Percentiles rank a stretch among this genome's conserved stretches.
Evolutionary conservation across 2,113 vertebrate species (phyloP).

Genomic region (Tinamus guttatus): DNA sequence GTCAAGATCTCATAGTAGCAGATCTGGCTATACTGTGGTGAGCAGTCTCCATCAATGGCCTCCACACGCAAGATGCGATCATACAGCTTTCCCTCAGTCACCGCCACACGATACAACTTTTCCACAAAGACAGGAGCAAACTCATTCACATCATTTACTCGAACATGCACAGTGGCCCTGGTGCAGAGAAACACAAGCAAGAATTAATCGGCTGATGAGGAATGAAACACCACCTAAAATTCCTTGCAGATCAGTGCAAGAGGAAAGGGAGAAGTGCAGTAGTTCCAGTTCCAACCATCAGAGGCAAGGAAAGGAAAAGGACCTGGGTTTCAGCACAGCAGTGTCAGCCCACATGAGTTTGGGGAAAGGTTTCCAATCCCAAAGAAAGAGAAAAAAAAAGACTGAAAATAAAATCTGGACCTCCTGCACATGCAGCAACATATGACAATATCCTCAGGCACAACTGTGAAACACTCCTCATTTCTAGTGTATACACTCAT

Average conservation of each 20-base stretch:
- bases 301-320: neutral
- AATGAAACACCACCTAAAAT: neutral
- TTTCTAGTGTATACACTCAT: neutral
- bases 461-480: neutral
- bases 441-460: neutral
- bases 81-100: conserved; percentile 93
- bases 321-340: neutral
- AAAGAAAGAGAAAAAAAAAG: neutral
- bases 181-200: neutral
- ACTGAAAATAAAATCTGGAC: neutral
- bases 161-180: conserved; percentile 95
- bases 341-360: neutral
- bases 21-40: conserved; percentile 98
- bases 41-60: conserved; percentile 95
- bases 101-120: conserved; percentile 89
- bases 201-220: neutral
- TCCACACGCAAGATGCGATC: conserved; percentile 94
- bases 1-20: conserved; percentile 99
- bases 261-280: neutral
- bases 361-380: neutral
- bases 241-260: neutral
- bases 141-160: conserved; percentile 97
- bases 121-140: conserved; percentile 97
- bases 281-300: neutral
- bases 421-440: neutral